Percentiles rank a stretch among this genome's conserved stretches.
These are phyloP conservation scores for Capromys pilorides DNA, from an alignment of 2,797 vertebrate genomes.

Conservation along the genomic window DNA sequence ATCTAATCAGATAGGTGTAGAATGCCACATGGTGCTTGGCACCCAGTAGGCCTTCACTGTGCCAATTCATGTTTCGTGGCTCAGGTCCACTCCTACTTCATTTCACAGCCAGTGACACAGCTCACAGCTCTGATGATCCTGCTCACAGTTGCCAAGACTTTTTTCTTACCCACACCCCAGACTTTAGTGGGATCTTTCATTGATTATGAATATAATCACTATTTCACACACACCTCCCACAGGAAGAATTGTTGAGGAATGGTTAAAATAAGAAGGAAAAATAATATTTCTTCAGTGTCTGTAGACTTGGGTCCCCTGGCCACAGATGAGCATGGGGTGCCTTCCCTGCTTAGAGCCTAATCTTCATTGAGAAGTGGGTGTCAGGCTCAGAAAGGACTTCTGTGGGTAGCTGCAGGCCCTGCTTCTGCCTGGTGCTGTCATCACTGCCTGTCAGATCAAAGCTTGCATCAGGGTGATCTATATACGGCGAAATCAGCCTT, in stretches of 20 bases:
- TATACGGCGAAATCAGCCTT: neutral
- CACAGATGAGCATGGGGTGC: neutral
- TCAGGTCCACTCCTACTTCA: neutral
- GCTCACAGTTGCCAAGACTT: neutral
- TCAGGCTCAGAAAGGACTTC: neutral
- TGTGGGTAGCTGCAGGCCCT: neutral
- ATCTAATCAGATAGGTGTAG: neutral
- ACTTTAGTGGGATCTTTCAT: neutral
- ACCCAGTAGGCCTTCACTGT: neutral
- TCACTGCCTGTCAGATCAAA: neutral
- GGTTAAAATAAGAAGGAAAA: conserved; percentile 34
- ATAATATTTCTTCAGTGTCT: neutral
- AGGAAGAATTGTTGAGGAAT: neutral
- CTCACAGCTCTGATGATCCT: neutral
- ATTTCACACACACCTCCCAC: neutral
- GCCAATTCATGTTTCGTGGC: neutral
- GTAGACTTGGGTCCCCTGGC: neutral
- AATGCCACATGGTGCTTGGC: neutral
- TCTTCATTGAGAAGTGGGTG: neutral
- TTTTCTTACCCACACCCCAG: neutral
- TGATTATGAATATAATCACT: neutral
- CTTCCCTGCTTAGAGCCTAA: neutral
- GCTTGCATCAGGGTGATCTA: neutral
- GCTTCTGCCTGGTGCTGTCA: neutral
- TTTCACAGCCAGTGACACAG: neutral